These are phyloP conservation scores for Apoda limacodes DNA, from an alignment of 2,888 invertebrate genomes.

Conservation along the genomic window DNA sequence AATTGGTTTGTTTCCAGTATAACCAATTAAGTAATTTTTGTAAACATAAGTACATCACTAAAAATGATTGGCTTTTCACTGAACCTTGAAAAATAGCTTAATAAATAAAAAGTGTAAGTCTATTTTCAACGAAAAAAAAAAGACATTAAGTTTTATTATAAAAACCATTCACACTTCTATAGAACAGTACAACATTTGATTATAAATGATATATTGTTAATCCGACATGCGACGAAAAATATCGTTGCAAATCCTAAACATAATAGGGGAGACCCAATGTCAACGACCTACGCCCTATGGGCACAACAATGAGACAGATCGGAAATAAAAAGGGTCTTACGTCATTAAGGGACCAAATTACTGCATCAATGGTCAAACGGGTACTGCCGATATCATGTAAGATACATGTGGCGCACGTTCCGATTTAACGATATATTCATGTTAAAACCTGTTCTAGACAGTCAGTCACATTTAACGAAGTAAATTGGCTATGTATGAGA, in stretches of 20 bases:
- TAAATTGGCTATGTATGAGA: too few relatives aligned
- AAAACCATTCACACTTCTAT: constrained; percentile 13
- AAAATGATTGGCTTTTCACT: too few relatives aligned
- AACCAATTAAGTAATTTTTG: too few relatives aligned
- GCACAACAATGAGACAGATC: constrained; percentile 50
- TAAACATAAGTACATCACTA: too few relatives aligned
- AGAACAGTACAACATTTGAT: constrained; percentile 25
- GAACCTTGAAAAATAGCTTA: too few relatives aligned
- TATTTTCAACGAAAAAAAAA: too few relatives aligned
- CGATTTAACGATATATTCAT: too few relatives aligned
- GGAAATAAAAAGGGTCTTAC: constrained; percentile 52
- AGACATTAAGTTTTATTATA: too few relatives aligned
- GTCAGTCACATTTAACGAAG: too few relatives aligned
- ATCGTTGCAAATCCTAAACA: constrained; percentile 49
- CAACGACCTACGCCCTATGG: constrained; percentile 61
- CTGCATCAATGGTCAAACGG: constrained; percentile 46
- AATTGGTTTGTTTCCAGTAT: too few relatives aligned
- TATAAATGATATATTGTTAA: constrained; percentile 53
- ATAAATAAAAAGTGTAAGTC: too few relatives aligned
- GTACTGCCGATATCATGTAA: constrained; percentile 37
- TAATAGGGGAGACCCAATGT: constrained; percentile 59
- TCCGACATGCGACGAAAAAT: constrained; percentile 51
- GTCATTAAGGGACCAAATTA: constrained; percentile 55
- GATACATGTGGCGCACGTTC: constrained; percentile 33
- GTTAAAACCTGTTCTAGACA: too few relatives aligned